phyloP scores from a whole-genome alignment of 2,113 vertebrate genomes.

The Todiramphus saurophagus region DNA sequence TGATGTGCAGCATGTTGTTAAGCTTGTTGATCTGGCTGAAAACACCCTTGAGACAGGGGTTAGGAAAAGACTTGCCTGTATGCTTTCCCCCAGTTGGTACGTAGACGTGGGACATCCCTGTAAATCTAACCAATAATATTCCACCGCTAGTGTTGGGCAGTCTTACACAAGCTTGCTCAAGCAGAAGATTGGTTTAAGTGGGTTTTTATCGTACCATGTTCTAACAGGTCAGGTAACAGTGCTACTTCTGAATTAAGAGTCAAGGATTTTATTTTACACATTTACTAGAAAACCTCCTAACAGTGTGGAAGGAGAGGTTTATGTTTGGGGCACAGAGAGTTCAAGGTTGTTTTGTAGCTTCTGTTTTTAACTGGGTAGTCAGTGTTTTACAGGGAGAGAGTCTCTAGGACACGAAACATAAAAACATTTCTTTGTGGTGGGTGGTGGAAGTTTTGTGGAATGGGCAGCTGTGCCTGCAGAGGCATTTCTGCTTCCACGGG shows the following conservation, averaged over 20 bases:
- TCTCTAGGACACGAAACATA: not conserved
- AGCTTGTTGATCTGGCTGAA: not conserved
- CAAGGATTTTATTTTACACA: not conserved
- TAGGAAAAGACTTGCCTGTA: not conserved
- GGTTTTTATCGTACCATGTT: not conserved
- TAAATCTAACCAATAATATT: not conserved
- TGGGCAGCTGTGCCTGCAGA: not conserved
- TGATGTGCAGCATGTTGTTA: not conserved
- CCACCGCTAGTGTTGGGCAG: not conserved
- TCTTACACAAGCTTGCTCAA: not conserved
- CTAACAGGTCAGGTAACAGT: rapidly evolving
- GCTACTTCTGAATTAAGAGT: not conserved
- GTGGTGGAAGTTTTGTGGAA: not conserved
- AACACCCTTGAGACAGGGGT: not conserved
- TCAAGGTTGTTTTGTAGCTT: not conserved
- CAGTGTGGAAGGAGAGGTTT: not conserved
- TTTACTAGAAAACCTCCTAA: not conserved
- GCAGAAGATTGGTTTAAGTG: not conserved
- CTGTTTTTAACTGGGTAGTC: not conserved
- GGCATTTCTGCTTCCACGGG: not conserved
- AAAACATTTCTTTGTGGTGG: not conserved
- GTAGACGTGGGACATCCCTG: not conserved
- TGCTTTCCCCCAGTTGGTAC: not conserved
- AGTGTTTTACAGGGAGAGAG: not conserved
- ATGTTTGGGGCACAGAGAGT: not conserved